A percentile compares a stretch with the other conserved stretches of the same genome.
These are phyloP conservation scores for Thalassoma bifasciatum DNA, from an alignment of 2,113 vertebrate genomes.

Conservation along the genomic window DNA sequence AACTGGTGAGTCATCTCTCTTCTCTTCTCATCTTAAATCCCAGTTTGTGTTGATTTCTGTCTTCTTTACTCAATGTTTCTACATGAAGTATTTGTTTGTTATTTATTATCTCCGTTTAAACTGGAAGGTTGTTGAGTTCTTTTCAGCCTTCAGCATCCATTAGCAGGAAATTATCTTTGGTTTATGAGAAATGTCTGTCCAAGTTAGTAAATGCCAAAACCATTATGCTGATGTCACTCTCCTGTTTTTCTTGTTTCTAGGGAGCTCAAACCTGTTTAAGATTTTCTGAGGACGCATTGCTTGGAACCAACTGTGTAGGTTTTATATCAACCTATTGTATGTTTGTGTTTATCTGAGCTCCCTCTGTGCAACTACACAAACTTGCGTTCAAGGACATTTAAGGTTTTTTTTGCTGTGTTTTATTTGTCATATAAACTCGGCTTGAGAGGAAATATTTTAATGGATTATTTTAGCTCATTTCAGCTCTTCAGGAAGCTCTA, in stretches of 20 bases:
- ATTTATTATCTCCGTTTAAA: no score
- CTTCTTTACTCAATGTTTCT: neutral
- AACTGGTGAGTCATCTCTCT: no score
- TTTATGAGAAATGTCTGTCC: neutral
- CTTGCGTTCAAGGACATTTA: neutral
- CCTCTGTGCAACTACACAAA: neutral
- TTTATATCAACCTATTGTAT: neutral
- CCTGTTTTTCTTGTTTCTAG: neutral
- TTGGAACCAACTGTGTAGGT: neutral
- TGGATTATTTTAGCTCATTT: conserved; percentile 69
- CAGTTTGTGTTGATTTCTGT: no score
- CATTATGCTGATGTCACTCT: neutral
- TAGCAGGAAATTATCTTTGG: neutral
- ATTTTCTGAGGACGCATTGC: neutral
- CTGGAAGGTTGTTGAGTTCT: neutral
- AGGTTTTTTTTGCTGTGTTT: neutral
- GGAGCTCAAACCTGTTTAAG: neutral
- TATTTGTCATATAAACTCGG: conserved; percentile 21
- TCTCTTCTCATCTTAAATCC: no score
- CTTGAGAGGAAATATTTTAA: conserved; percentile 46
- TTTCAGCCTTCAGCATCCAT: neutral
- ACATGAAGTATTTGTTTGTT: no score
- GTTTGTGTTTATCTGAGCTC: neutral
- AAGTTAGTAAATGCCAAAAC: neutral
- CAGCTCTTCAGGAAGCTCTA: conserved; percentile 63